Evolutionary conservation across 1,140 invertebrate species (phyloP), one percentile per base, ranked within the genome.

Genomic region (Linepithema humile): DNA sequence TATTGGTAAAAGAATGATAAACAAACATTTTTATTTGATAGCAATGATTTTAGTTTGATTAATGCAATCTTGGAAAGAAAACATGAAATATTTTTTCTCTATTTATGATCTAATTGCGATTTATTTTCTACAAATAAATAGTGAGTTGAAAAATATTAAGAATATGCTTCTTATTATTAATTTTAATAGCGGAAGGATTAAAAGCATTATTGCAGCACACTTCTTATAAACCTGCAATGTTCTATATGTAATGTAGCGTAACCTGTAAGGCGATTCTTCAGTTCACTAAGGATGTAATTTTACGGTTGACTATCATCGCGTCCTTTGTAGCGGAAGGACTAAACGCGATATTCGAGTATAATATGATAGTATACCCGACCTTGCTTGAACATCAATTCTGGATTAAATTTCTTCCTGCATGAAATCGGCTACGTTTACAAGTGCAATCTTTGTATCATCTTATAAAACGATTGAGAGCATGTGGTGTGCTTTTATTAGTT

Each of bases 291-390:
- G 59, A 77, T 77, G 62, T 78, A 69, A 78, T 78, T 78, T 78
- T 78, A 78, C 62, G 75, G 75, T 78, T 55, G 62, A 69, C 60
- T 40, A 78, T 78, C 75, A 78, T 55, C 43, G 15, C 62, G 32
- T 32, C 75, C 69, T 78, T 69, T 53, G 62, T 69, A 67, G 62
- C 75, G 75, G 62, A 69, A 69, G 45, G 48, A 78, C 69, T 69
- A 78, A 78, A 78, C 20, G 62, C 62, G 62, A 78, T 69, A 53
- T 23, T 69, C 32, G 29, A 20, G 5, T 53, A 67, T 17, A 45
- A 67, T 67, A 67, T 40, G 48, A 5, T 65, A 9, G 45, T 23
- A 23, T 17, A 40, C 62, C 23, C 35, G 73, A 75, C 62, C 35
- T 78, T 50, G 9, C 29, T 15, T 65, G 64, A 29, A n/a, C 29